Base-by-base conservation (phyloP, 1,140 invertebrate genomes). In the Drosophila navojoa region DNA sequence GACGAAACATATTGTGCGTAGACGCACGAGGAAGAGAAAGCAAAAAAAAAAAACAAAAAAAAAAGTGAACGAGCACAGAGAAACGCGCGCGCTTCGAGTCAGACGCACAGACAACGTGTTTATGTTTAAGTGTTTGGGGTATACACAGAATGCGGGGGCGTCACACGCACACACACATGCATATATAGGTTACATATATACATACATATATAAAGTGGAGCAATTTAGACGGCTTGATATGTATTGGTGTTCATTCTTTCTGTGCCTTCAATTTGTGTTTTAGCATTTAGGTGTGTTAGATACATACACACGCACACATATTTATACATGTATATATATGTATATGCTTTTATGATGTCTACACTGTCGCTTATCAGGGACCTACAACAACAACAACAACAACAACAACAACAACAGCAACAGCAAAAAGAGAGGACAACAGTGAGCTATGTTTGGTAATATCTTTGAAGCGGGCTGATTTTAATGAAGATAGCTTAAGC, bases 1-100 rank as follows among this genome's bases (percentile, higher is more conserved):
- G 84, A 80, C 84, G 85, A 87, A 87, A 87, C 84, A 87, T 87
- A 87, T 87, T 87, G 84, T 87, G 84, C 84, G 84, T 87, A 87
- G 84, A 87, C 84, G 84, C 73, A 60, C 89, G 77, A 69, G 76
- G 79, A 81, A 79, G 84, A 76, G 76, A 38, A 73, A 54, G 64
- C 49, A 66, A 78, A 79, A 72, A 76, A 38, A 76, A 19, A 16
- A 16, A 10, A 82, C 78, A 87, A 73, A 66, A 76, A 75, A 79
- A 72, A 76, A 38, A 76, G 9, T 7, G 42, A 19, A 68, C 42
- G 70, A 68, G 66, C 62, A 58, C 47, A 55, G 11, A 22, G 29
- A 60, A 44, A 67, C 16, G 45, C 53, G 54, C 58, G 52, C 29
- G 25, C 52, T 40, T 16, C 22, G 11, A 62, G 15, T 60, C 40